Percentiles rank a stretch among this genome's conserved stretches.
These are phyloP conservation scores for Semotilus atromaculatus DNA, from an alignment of 2,797 vertebrate species.

Conservation along the genomic window DNA sequence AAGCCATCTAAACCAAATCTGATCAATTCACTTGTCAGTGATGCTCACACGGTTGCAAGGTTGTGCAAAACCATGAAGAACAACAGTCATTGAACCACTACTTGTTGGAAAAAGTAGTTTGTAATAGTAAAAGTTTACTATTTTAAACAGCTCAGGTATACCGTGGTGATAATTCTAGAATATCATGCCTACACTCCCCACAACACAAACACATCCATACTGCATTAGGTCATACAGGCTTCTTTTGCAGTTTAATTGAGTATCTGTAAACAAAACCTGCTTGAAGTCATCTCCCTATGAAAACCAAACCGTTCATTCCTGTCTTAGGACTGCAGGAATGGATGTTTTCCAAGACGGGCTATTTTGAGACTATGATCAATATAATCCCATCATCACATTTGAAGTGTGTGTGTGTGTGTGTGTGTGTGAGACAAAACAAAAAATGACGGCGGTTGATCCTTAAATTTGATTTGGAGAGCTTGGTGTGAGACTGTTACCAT, in stretches of 20 bases:
- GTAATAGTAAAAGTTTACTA: not conserved
- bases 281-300: not conserved
- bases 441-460: constrained; percentile 7
- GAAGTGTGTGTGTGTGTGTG: not conserved
- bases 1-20: not conserved
- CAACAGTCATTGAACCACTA: not conserved
- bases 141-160: not conserved
- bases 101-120: not conserved
- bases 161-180: not conserved
- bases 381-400: constrained; percentile 31
- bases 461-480: constrained; percentile 22
- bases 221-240: not conserved
- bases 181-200: not conserved
- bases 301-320: constrained; percentile 13
- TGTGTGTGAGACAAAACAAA: constrained; percentile 28
- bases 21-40: not conserved
- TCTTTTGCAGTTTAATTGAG: not conserved
- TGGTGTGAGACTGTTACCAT: constrained; percentile 53
- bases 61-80: not conserved
- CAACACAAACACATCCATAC: not conserved
- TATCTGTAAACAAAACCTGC: not conserved
- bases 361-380: constrained; percentile 32
- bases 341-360: constrained; percentile 8
- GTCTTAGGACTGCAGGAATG: constrained; percentile 31
- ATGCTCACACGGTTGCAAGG: not conserved